These are phyloP conservation scores for Trichonephila clavipes DNA, from an alignment of 1,140 invertebrate species.

Conservation along the genomic window DNA sequence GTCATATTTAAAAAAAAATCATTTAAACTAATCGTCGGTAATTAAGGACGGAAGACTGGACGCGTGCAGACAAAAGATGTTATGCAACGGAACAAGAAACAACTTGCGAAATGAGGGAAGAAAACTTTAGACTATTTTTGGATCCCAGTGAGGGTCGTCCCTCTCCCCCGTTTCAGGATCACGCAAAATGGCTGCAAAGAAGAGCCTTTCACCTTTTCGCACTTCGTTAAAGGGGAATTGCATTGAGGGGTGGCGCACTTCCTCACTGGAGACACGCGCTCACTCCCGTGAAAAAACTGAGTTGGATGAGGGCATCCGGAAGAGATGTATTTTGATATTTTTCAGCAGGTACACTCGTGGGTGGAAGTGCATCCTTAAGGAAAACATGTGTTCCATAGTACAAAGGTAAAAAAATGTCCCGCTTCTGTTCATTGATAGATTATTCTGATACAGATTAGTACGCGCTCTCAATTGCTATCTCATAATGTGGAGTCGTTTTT, in stretches of 20 bases:
- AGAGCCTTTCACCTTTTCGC: slow-evolving; percentile 20
- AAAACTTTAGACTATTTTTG: background rate
- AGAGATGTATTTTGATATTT: slow-evolving; percentile 13
- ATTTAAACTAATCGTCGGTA: no score
- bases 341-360: slow-evolving; percentile 1
- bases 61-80: no score
- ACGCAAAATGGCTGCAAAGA: background rate
- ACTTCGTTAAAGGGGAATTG: slow-evolving; percentile 2
- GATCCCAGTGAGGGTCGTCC: background rate
- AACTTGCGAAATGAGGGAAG: background rate
- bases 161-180: background rate
- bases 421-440: background rate
- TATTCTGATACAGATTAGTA: background rate
- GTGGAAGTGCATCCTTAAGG: slow-evolving; percentile 3
- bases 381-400: background rate
- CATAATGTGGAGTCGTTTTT: no score
- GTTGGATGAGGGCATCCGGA: background rate
- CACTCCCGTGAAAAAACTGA: background rate
- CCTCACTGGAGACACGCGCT: background rate
- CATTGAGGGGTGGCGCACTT: background rate
- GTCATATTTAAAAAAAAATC: no score
- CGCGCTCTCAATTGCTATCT: no score
- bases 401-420: background rate
- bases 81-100: no score
- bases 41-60: no score